A percentile compares a stretch with the other conserved stretches of the same genome.
Conservation (phyloP, 2,888 invertebrate genomes). For the Lochmaea capreae region DNA sequence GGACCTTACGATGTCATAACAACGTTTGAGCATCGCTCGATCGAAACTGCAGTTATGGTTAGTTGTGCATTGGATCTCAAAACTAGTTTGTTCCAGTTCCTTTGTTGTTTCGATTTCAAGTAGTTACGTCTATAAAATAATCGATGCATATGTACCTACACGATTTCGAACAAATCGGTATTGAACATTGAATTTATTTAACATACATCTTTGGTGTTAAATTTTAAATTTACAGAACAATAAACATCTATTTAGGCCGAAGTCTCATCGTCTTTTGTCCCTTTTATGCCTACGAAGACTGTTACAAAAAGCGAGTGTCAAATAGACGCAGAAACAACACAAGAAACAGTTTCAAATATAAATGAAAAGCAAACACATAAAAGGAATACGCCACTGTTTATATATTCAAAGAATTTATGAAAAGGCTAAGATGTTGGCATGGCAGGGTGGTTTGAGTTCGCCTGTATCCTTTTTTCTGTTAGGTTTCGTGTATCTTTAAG, state of each 20-base stretch:
- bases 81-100: conserved; percentile 18
- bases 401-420: conserved; percentile 28
- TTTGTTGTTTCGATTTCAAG: neutral
- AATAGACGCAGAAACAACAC: conserved; percentile 8
- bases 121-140: too few species aligned
- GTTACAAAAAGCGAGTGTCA: conserved; percentile 9
- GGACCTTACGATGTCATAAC: conserved; percentile 13
- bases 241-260: neutral
- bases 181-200: too few species aligned
- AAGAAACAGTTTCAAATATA: conserved; percentile 21
- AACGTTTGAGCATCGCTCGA: conserved; percentile 2
- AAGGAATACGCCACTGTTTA: conserved; percentile 24
- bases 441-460: neutral
- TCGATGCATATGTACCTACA: too few species aligned
- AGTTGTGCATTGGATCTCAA: conserved; percentile 15
- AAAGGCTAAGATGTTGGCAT: conserved; percentile 8
- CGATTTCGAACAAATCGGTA: too few species aligned
- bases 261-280: conserved; percentile 15
- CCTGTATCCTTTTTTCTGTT: neutral
- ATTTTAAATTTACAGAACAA: too few species aligned
- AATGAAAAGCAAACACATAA: conserved; percentile 25
- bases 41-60: neutral
- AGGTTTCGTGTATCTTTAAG: conserved; percentile 6
- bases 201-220: too few species aligned
- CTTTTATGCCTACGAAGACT: neutral